A percentile compares a stretch with the other conserved stretches of the same genome.
Evolutionary conservation across 2,113 vertebrate species (phyloP).

Genomic region (Oceanodroma tethys): DNA sequence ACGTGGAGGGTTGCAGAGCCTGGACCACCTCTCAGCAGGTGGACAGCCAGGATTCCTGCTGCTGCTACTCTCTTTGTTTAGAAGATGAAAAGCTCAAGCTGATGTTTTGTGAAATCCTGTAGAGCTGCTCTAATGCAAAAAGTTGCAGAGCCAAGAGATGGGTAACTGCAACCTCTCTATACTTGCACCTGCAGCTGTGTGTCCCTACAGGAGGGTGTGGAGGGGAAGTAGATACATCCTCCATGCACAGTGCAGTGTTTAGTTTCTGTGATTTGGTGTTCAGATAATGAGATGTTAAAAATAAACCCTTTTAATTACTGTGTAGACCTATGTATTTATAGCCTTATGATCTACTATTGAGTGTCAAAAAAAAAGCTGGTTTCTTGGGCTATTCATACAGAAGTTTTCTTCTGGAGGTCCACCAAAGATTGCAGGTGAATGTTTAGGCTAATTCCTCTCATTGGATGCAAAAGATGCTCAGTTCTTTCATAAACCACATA

Average conservation of each 20-base stretch:
- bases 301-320: neutral
- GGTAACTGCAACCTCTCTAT: neutral
- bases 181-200: neutral
- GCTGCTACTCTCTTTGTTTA: neutral
- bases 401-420: neutral
- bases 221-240: fast-evolving
- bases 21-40: neutral
- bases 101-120: neutral
- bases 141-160: neutral
- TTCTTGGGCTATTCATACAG: neutral
- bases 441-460: neutral
- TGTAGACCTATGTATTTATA: neutral
- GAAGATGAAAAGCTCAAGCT: neutral
- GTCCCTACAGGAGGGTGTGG: neutral
- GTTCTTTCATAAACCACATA: neutral
- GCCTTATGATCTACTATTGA: neutral
- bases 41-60: neutral
- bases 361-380: neutral
- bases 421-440: neutral
- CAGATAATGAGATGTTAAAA: neutral
- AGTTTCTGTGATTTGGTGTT: neutral
- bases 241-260: too few species aligned
- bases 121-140: neutral
- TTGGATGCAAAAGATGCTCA: neutral
- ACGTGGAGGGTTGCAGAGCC: fast-evolving